phyloP scores from a whole-genome alignment of 2,113 vertebrate genomes.

The Bos javanicus region DNA sequence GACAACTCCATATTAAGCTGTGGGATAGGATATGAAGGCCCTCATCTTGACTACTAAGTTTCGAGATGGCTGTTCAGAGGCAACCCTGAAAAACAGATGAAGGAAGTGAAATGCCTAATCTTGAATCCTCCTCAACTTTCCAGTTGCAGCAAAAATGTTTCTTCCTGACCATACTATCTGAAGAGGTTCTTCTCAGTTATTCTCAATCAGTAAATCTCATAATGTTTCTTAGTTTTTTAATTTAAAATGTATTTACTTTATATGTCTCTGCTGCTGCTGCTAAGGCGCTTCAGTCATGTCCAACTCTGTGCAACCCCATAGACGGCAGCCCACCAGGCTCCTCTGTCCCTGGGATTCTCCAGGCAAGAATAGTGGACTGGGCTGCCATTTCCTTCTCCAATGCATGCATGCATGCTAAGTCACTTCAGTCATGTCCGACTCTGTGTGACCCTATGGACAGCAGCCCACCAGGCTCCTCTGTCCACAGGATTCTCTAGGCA shows the following conservation, averaged over 20 bases:
- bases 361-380: neutral
- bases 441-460: neutral
- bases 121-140: neutral
- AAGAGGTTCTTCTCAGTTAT: neutral
- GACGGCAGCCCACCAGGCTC: neutral
- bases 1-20: neutral
- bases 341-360: neutral
- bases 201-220: neutral
- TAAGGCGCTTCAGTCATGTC: neutral
- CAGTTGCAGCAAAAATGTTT: neutral
- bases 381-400: neutral
- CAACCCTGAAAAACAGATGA: neutral
- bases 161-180: neutral
- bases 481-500: neutral
- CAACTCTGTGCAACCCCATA: rapidly evolving
- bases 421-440: neutral
- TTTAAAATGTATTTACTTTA: neutral
- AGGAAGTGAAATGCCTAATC: neutral
- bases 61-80: neutral
- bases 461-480: neutral
- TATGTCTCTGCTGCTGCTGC: neutral
- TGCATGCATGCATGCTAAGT: no score
- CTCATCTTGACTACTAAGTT: neutral
- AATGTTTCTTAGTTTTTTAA: neutral
- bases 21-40: neutral